Percentiles rank a stretch among this genome's conserved stretches.
These are phyloP conservation scores for Drosophila kikkawai DNA, from an alignment of 1,140 invertebrate genomes.

Conservation along the genomic window DNA sequence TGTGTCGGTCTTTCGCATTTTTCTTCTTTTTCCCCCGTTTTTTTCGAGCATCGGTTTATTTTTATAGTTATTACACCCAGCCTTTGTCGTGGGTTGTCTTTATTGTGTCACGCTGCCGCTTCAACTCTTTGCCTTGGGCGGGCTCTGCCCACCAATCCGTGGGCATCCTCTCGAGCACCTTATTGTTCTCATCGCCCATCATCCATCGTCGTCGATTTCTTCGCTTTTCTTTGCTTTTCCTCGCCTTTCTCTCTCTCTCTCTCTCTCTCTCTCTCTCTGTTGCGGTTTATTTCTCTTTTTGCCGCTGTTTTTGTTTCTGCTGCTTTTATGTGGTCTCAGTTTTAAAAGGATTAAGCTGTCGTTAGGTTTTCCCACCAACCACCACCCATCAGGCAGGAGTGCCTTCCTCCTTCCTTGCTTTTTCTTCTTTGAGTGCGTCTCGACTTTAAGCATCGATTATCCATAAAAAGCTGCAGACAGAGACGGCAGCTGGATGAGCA, in stretches of 20 bases:
- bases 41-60: conserved; percentile 67
- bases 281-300: conserved; percentile 48
- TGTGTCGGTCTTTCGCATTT: conserved; percentile 1
- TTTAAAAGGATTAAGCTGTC: conserved; percentile 79
- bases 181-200: conserved; percentile 68
- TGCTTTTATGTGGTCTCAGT: conserved; percentile 76
- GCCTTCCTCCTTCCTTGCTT: neutral
- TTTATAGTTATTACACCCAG: conserved; percentile 78
- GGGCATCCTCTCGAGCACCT: conserved; percentile 60
- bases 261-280: neutral
- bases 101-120: conserved; percentile 73
- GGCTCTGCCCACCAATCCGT: conserved; percentile 11
- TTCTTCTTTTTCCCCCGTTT: conserved; percentile 1
- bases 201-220: conserved; percentile 55
- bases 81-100: conserved; percentile 70
- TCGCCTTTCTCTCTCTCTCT: conserved; percentile 4
- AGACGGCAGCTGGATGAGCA: neutral
- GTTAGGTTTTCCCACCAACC: conserved; percentile 62
- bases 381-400: too few relatives aligned
- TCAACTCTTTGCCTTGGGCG: conserved; percentile 57
- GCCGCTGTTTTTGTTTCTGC: conserved; percentile 37
- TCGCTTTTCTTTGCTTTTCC: conserved; percentile 5
- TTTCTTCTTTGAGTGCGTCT: conserved; percentile 50
- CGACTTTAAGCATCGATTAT: conserved; percentile 71
- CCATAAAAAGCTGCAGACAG: conserved; percentile 51